Percentiles rank a stretch among this genome's conserved stretches.
Evolutionary conservation across 2,797 vertebrate genomes (phyloP).

Genomic region (Picus viridis): DNA sequence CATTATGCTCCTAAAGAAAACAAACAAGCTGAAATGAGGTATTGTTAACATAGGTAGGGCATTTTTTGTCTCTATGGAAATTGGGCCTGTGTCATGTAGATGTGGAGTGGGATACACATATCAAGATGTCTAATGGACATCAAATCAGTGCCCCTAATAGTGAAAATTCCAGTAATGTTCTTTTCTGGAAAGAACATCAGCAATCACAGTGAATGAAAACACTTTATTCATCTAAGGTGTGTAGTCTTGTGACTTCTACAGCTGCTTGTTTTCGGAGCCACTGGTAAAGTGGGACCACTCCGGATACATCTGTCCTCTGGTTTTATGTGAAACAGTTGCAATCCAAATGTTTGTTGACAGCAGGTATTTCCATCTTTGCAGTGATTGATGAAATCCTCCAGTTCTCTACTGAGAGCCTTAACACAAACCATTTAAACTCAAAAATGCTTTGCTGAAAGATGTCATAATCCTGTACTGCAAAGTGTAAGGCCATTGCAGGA

Average conservation of each 20-base stretch:
- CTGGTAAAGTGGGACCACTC: not conserved
- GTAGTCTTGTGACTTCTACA: not conserved
- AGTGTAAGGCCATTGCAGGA: not conserved
- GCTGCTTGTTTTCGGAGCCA: conserved; percentile 23
- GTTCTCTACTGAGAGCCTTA: not conserved
- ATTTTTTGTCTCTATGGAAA: not conserved
- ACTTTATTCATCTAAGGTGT: not conserved
- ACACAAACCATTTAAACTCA: not conserved
- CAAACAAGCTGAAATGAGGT: not conserved
- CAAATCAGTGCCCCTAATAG: not conserved
- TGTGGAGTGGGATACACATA: not conserved
- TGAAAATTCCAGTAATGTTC: not conserved
- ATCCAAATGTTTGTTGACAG: conserved; percentile 31
- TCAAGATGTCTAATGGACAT: not conserved
- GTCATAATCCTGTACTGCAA: not conserved
- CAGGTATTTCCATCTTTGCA: conserved; percentile 32
- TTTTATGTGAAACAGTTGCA: conserved; percentile 6
- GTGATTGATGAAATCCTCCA: not conserved
- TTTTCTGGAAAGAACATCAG: not conserved
- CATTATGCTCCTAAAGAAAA: not conserved
- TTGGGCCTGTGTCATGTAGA: not conserved
- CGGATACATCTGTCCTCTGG: not conserved
- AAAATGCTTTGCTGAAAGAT: conserved; percentile 21
- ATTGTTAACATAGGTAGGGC: not conserved
- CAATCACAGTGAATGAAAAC: not conserved